Evolutionary conservation across 2,888 invertebrate species (phyloP).

Genomic region (Dorcus parallelipipedus): DNA sequence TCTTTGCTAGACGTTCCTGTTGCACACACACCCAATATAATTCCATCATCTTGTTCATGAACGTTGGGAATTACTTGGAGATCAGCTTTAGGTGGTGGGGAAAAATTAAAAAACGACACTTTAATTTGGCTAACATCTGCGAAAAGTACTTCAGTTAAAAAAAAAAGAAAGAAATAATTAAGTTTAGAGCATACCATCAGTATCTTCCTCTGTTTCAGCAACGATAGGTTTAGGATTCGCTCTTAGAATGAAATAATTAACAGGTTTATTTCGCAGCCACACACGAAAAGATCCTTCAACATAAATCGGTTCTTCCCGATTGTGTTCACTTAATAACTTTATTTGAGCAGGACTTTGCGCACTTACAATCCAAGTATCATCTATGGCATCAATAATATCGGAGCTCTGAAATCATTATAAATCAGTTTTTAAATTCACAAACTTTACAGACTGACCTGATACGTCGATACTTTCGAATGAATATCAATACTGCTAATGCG

Average conservation of each 20-base stretch:
- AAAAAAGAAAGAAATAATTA: background rate
- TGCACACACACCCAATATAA: constrained; percentile 81
- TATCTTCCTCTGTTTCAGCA: constrained; percentile 52
- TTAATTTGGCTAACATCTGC: constrained; percentile 70
- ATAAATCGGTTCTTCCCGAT: constrained; percentile 61
- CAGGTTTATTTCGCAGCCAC: constrained; percentile 70
- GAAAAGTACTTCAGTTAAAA: constrained; percentile 29
- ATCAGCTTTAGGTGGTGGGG: constrained; percentile 41
- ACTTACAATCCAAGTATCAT: constrained; percentile 91
- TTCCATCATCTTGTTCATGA: constrained; percentile 92
- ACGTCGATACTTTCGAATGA: constrained; percentile 62
- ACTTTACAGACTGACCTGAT: constrained; percentile 42
- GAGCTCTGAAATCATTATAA: constrained; percentile 52
- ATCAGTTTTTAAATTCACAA: background rate
- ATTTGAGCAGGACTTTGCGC: constrained; percentile 78
- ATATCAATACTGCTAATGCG: constrained; percentile 83
- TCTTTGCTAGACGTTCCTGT: constrained; percentile 89
- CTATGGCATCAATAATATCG: constrained; percentile 70
- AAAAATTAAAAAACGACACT: constrained; percentile 55
- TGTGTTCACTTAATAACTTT: constrained; percentile 64
- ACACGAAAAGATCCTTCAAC: constrained; percentile 84
- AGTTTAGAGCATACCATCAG: constrained; percentile 57
- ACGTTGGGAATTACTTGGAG: constrained; percentile 58
- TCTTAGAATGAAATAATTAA: constrained; percentile 80
- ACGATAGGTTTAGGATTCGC: constrained; percentile 61